Evolutionary conservation across 2,797 vertebrate species (phyloP).

Genomic region (Argya squamiceps): DNA sequence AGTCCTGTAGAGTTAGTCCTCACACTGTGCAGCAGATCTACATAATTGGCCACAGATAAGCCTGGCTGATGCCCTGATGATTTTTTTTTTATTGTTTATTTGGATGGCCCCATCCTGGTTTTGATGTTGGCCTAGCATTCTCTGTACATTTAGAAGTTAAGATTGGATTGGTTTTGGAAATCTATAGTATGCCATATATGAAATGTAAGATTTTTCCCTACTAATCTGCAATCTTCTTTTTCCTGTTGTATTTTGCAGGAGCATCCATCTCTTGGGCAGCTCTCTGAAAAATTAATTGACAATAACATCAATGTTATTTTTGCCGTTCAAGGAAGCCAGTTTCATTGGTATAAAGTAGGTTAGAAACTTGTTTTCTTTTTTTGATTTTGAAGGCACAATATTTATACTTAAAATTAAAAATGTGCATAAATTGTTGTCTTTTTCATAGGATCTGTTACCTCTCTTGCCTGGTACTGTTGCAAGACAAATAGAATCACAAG

Average conservation of each 20-base stretch:
- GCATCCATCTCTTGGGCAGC: constrained; percentile 91
- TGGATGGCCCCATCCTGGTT: neutral
- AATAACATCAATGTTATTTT: constrained; percentile 94
- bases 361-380: constrained; percentile 23
- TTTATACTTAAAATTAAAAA: neutral
- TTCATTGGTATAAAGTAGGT: constrained; percentile 98
- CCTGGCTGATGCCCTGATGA: neutral
- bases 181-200: neutral
- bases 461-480: constrained; percentile 90
- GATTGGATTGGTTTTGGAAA: neutral
- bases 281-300: constrained; percentile 92
- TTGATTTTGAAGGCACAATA: neutral
- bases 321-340: constrained; percentile 91
- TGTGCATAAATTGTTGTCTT: neutral
- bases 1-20: neutral
- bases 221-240: neutral
- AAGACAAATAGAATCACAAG: constrained; percentile 89
- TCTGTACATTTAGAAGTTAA: neutral
- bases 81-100: neutral
- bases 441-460: constrained; percentile 85
- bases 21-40: neutral
- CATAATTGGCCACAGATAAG: neutral
- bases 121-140: neutral
- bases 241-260: constrained; percentile 80
- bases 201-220: neutral